Evolutionary conservation across 2,113 vertebrate genomes (phyloP), one percentile per base, ranked within the genome.

Genomic region (Hippocampus mohnikei): DNA sequence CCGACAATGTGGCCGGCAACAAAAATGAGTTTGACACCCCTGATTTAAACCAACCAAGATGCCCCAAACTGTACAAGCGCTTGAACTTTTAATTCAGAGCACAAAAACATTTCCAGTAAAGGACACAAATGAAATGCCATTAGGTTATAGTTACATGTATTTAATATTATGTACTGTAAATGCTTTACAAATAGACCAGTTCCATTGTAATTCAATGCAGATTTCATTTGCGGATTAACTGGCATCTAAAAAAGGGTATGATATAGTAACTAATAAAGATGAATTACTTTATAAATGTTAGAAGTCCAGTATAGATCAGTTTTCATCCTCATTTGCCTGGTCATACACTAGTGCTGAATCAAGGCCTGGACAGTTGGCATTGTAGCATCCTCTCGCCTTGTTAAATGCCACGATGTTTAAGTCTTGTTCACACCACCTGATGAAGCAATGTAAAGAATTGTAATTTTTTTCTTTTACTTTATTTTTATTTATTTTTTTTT

Each of bases 381-480:
- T 41, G 21, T 95, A 95, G 78, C 81, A 90, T 60, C 93, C 81
- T 12, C 44, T 85, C 2, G 3, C 10, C 0, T 87, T 74, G 67
- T 87, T 91, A 0, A 18, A 59, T 41, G 74, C 81, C 67, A 93
- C 91, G 0, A 91, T 93, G 71, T 93, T 94, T 66, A 94, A 72
- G 62, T 95, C 94, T 58, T 91, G 91, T 56, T 87, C 81, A 79
- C 94, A 94, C 94, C 95, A 96, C 80, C 95, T 96, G 86, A 3
- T 48, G 1, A 48, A 74, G 25, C 27, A 83, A 64, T 62, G 15
- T 10, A 69, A 37, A 56, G 62, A 67, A 70, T 25, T 25, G 23
- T 29, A 12, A 15, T 4, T n/a, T 3, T 1, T 8, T 21, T 7
- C 21, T 20, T 33, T 23, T 9, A 18, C 29, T 62, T 40, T n/a